These are phyloP conservation scores for Scopus umbretta DNA, from an alignment of 2,113 vertebrate genomes.

Conservation along the genomic window DNA sequence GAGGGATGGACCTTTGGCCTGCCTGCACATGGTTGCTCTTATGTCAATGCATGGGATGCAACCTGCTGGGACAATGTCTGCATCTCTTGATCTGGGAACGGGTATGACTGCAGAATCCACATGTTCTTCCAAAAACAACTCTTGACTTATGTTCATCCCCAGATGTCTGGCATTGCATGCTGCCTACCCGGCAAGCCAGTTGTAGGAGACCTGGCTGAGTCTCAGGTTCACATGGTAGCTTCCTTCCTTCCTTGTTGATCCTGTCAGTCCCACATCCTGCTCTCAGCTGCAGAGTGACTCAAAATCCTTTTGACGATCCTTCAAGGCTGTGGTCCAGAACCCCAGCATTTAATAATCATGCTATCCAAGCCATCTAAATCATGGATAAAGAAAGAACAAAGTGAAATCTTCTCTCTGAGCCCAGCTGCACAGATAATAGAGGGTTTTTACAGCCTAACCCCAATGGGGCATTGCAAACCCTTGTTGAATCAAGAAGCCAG, in stretches of 20 bases:
- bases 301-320: neutral
- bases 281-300: neutral
- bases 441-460: constrained; percentile 1
- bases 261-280: constrained; percentile 6
- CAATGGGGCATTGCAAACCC: neutral
- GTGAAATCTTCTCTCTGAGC: constrained; percentile 11
- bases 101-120: neutral
- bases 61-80: neutral
- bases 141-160: neutral
- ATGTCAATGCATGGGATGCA: neutral
- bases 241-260: constrained; percentile 1
- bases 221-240: constrained; percentile 11
- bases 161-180: neutral
- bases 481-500: neutral
- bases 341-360: neutral
- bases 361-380: neutral
- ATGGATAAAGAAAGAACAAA: constrained; percentile 38
- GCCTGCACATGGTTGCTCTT: neutral
- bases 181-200: neutral
- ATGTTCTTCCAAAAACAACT: neutral
- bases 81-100: neutral
- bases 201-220: neutral
- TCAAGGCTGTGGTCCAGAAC: constrained; percentile 9
- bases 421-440: constrained; percentile 18
- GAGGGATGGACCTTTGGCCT: neutral